These are phyloP conservation scores for Lanistes nyassanus DNA, from an alignment of 1,140 invertebrate genomes.

Conservation along the genomic window DNA sequence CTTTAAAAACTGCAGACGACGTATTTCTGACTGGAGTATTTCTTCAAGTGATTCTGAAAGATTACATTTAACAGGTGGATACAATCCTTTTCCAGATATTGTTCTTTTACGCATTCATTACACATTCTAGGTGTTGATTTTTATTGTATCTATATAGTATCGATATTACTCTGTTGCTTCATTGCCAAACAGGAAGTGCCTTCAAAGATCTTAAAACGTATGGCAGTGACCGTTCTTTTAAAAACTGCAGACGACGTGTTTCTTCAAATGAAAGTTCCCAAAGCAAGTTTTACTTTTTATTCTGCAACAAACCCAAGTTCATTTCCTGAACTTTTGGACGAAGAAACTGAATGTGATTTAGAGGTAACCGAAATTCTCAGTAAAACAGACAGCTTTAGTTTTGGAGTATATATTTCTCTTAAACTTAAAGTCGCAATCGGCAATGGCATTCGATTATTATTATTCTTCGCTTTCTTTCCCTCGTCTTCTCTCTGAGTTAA, in stretches of 20 bases:
- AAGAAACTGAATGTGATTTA: slow-evolving; percentile 13
- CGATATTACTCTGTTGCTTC: too few species aligned
- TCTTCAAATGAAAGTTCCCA: slow-evolving; percentile 11
- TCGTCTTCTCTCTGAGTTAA: too few species aligned
- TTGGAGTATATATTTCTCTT: too few species aligned
- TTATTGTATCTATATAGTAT: neutral
- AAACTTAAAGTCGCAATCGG: too few species aligned
- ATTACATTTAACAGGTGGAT: neutral
- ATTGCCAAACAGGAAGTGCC: too few species aligned
- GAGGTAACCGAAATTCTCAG: slow-evolving; percentile 15
- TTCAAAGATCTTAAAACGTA: too few species aligned
- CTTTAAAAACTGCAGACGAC: slow-evolving; percentile 9
- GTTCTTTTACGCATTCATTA: slow-evolving; percentile 33
- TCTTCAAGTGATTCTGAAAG: neutral
- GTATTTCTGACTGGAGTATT: neutral
- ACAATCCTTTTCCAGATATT: slow-evolving; percentile 32
- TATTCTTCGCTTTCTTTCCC: too few species aligned
- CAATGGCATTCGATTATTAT: too few species aligned
- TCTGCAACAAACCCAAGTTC: neutral
- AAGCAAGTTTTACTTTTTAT: slow-evolving; percentile 10
- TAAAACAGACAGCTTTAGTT: too few species aligned
- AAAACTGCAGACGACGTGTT: neutral
- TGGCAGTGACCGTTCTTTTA: too few species aligned
- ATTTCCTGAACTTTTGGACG: slow-evolving; percentile 4
- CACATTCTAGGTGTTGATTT: slow-evolving; percentile 20